Evolutionary conservation across 30 jellyfish, hydroid and myxozoan species (phyloP).

Genomic region (Chironex yamaguchii): DNA sequence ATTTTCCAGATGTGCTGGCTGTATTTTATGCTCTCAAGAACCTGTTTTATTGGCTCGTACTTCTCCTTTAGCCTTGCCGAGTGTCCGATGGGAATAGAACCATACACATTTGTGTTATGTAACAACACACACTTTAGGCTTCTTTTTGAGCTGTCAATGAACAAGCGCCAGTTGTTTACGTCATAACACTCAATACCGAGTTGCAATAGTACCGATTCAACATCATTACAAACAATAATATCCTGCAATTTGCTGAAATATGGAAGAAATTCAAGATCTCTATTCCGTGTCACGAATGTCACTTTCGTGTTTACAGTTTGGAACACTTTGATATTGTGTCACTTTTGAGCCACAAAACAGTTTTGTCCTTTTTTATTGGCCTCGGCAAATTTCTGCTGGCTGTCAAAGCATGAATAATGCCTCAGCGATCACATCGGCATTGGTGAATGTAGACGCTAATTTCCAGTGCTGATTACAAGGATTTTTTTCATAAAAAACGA

Average conservation of each 20-base stretch:
- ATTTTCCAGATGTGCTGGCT: conserved; percentile 30
- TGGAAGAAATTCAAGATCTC: conserved; percentile 37
- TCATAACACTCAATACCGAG: conserved; percentile 56
- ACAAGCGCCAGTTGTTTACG: conserved; percentile 36
- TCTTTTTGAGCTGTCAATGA: conserved; percentile 57
- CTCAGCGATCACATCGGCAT: too few relatives aligned
- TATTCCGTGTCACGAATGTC: conserved; percentile 30
- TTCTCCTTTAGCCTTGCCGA: conserved; percentile 25
- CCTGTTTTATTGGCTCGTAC: conserved; percentile 36
- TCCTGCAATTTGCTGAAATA: background rate
- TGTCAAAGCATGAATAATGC: too few relatives aligned
- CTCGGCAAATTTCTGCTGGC: too few relatives aligned
- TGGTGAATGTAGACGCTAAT: too few relatives aligned
- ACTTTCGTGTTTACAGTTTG: too few relatives aligned
- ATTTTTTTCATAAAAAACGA: too few relatives aligned
- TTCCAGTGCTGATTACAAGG: too few relatives aligned
- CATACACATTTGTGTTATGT: conserved; percentile 29
- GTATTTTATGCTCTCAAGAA: conserved; percentile 7
- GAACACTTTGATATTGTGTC: too few relatives aligned
- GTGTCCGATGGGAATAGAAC: conserved; percentile 29
- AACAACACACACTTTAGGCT: conserved; percentile 9
- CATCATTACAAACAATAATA: conserved; percentile 34
- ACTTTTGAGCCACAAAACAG: too few relatives aligned
- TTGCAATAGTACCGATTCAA: conserved; percentile 31
- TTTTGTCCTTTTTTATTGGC: too few relatives aligned